These are phyloP conservation scores for Pelecanoides urinatrix DNA, from an alignment of 2,113 vertebrate species.

Conservation along the genomic window DNA sequence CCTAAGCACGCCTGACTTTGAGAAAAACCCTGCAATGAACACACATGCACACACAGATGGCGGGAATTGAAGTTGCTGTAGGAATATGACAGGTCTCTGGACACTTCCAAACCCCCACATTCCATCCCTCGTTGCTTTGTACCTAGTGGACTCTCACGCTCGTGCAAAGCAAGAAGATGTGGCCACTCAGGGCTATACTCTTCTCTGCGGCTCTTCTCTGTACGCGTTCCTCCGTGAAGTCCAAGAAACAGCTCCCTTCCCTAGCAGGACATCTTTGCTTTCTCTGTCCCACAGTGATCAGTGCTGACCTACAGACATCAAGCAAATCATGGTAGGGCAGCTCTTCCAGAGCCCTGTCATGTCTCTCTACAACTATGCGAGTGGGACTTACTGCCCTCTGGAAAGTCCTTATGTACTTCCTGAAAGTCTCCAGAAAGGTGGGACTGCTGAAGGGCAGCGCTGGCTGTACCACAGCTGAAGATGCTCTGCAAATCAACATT, in stretches of 20 bases:
- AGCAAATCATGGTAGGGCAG: neutral
- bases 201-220: neutral
- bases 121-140: neutral
- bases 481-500: neutral
- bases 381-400: neutral
- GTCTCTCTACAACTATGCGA: neutral
- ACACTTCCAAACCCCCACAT: rapidly evolving
- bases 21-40: neutral
- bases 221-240: rapidly evolving
- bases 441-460: rapidly evolving
- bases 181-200: rapidly evolving
- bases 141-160: neutral
- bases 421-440: neutral
- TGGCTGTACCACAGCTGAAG: neutral
- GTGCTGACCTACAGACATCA: rapidly evolving
- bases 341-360: neutral
- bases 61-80: rapidly evolving
- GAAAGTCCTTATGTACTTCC: neutral
- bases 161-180: rapidly evolving
- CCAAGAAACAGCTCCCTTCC: neutral
- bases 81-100: neutral
- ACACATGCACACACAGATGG: too few species aligned
- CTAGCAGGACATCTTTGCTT: neutral
- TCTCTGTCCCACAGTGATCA: too few species aligned
- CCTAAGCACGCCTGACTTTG: rapidly evolving